Percentiles rank a stretch among this genome's conserved stretches.
Conservation (phyloP, 2,888 invertebrate genomes). For the Frankliniella fusca region DNA sequence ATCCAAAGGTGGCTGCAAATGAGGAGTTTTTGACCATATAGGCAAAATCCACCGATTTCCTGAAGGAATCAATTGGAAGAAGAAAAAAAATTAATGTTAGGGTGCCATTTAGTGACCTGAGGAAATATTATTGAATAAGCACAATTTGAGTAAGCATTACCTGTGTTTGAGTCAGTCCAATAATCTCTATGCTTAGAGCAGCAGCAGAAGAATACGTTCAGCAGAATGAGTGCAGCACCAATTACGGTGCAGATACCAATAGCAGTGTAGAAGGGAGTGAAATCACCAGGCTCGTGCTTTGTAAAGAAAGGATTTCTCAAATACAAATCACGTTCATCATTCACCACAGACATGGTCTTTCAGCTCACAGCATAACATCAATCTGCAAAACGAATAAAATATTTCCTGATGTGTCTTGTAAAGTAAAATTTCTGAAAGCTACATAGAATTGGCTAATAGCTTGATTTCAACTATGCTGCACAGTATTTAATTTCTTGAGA, state of each 20-base stretch:
- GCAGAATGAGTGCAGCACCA: conserved; percentile 62
- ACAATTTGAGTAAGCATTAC: conserved; percentile 50
- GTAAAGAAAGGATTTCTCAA: conserved; percentile 59
- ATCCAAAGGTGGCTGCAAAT: conserved; percentile 76
- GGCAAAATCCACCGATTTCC: conserved; percentile 82
- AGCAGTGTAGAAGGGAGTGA: conserved; percentile 78
- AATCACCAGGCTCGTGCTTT: conserved; percentile 64
- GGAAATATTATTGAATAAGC: not conserved
- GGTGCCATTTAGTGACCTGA: not conserved
- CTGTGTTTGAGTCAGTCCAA: conserved; percentile 79
- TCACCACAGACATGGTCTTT: conserved; percentile 2
- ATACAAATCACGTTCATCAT: conserved; percentile 59
- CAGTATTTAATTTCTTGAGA: no score
- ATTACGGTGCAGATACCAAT: conserved; percentile 73
- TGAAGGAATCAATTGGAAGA: conserved; percentile 45
- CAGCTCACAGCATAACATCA: conserved; percentile 9
- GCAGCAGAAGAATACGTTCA: conserved; percentile 76
- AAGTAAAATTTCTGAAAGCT: no score
- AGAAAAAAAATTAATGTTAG: not conserved
- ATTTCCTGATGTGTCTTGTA: not conserved
- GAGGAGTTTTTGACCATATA: conserved; percentile 78
- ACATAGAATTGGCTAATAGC: no score
- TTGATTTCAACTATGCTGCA: no score
- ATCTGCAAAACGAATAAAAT: not conserved
- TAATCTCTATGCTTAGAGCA: conserved; percentile 74